phyloP scores from a whole-genome alignment of 2,113 vertebrate species.

The Elgaria multicarinata region DNA sequence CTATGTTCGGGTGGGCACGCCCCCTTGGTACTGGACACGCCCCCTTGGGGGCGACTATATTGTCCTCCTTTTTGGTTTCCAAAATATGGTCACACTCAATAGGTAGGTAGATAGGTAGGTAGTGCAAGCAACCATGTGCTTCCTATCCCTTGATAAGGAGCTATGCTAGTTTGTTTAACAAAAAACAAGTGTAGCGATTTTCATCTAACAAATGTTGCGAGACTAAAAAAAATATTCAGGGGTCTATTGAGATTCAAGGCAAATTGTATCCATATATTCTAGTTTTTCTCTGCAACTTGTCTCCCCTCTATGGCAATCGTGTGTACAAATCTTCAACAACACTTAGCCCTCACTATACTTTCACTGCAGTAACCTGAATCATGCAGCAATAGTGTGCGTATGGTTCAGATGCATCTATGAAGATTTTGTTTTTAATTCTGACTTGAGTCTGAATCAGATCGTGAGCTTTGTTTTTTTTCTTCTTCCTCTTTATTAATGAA shows the following conservation, averaged over 20 bases:
- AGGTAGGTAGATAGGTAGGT: background rate
- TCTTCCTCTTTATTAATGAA: too few relatives aligned
- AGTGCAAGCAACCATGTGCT: background rate
- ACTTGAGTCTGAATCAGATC: too few relatives aligned
- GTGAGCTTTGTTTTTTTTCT: too few relatives aligned
- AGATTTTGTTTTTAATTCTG: too few relatives aligned
- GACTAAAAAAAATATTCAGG: background rate
- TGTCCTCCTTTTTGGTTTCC: too few relatives aligned
- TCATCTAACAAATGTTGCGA: background rate
- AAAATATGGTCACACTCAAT: too few relatives aligned
- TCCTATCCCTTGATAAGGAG: background rate
- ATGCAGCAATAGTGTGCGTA: background rate
- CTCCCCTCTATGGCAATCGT: background rate
- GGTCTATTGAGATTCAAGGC: background rate
- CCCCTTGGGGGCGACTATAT: too few relatives aligned
- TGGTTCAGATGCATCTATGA: background rate
- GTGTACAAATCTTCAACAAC: background rate
- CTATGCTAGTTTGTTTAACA: background rate
- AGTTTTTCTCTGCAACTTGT: background rate
- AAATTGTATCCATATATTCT: background rate
- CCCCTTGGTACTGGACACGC: too few relatives aligned
- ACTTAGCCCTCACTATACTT: background rate
- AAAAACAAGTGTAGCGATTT: background rate
- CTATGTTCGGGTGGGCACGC: too few relatives aligned
- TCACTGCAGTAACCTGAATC: background rate